Base-by-base conservation (phyloP, 2,888 invertebrate genomes). In the Watsonalla cultraria region DNA sequence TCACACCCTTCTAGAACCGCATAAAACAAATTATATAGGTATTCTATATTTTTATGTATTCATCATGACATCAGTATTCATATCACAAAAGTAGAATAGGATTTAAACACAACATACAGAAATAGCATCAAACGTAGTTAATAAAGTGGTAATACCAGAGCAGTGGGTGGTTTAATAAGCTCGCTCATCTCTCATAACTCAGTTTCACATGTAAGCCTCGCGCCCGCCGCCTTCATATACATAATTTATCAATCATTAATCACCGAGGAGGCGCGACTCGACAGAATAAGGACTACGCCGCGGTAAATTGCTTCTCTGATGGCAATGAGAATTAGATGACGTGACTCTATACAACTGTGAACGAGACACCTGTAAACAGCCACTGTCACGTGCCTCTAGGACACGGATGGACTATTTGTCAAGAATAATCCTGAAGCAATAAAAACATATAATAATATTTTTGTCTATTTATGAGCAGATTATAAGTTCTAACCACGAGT, bases 211-310 rank as follows among this genome's bases (percentile, higher is more conserved):
- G 13, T 37, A 49, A 15, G 37, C 49, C 15, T 37, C 49, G 46
- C 51, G 15, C 58, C 54, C 54, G 45, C 54, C 55, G 54, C 56
- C 52, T 57, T 60, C 67, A 72, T 72, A 72, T 71, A 76, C 77
- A 80, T 81, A 78, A 77, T 79, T 79, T 79, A 83, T 78, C 76
- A 79, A 77, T 78, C 76, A 79, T 77, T 78, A 77, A 76, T 76
- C 72, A 69, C 55, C 11, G 42, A 42, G 42, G 11, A 8, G 42
- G 42, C 42, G 5, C 42, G 37, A 42, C 11, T 8, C 42, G 42
- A 11, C 42, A 42, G 54, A 55, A 37, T 48, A 37, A 34, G 34
- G 37, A 35, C 47, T 47, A 51, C 57, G 53, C 47, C 50, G 47
- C 47, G 57, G 52, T 52, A 64, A 62, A 66, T 62, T 64, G 56